These are phyloP conservation scores for Onychostoma macrolepis DNA, from an alignment of 2,113 vertebrate species.

Conservation along the genomic window DNA sequence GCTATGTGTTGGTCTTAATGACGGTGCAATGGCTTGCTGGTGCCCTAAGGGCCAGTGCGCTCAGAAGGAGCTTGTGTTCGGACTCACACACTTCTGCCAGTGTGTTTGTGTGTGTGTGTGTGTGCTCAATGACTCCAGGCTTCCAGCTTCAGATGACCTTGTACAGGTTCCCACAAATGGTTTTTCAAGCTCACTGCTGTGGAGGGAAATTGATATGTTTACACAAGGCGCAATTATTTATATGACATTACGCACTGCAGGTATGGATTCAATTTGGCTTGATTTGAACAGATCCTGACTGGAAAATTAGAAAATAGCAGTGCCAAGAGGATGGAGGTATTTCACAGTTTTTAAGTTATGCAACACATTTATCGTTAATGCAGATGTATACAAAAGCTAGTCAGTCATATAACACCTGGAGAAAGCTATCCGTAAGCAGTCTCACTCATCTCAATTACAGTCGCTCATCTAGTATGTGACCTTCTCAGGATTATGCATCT, in stretches of 20 bases:
- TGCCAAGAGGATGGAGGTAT: not conserved
- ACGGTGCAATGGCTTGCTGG: slow-evolving; percentile 51
- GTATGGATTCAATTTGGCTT: slow-evolving; percentile 56
- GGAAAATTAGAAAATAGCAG: slow-evolving; percentile 51
- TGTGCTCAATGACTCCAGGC: slow-evolving; percentile 50
- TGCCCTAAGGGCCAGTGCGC: slow-evolving; percentile 54
- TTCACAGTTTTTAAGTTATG: slow-evolving; percentile 22
- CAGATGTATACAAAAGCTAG: not conserved
- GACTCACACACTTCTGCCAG: slow-evolving; percentile 36
- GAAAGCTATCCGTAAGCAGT: not conserved
- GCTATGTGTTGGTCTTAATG: slow-evolving; percentile 63
- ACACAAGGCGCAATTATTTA: slow-evolving; percentile 57
- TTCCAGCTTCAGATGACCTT: slow-evolving; percentile 60
- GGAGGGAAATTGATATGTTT: slow-evolving; percentile 63
- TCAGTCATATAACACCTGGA: not conserved
- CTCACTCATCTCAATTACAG: not conserved
- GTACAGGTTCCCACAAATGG: slow-evolving; percentile 60
- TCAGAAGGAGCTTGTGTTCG: slow-evolving; percentile 49
- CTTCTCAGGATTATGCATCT: not conserved
- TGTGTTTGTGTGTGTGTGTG: not conserved
- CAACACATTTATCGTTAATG: slow-evolving; percentile 4
- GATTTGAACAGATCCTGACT: slow-evolving; percentile 48
- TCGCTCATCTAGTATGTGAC: not conserved
- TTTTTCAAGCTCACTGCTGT: slow-evolving; percentile 46
- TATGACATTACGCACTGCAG: slow-evolving; percentile 53